Evolutionary conservation across 2,888 invertebrate genomes (phyloP).

Genomic region (Phragmatobia fuliginosa): DNA sequence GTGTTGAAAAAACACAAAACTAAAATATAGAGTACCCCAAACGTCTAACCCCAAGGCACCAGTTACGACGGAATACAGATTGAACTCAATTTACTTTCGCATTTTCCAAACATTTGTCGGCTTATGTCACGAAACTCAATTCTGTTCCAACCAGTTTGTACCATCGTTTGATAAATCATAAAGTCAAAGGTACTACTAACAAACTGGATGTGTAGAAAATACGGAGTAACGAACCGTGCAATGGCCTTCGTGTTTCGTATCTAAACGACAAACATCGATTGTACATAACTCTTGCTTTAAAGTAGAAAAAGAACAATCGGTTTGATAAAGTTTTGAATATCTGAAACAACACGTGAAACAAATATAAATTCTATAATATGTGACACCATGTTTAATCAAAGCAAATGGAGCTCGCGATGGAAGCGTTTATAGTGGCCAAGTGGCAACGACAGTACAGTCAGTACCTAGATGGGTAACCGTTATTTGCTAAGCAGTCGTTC

Average conservation of each 20-base stretch:
- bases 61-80: conserved; percentile 5
- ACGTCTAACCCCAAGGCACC: neutral
- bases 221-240: conserved; percentile 45
- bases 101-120: conserved; percentile 13
- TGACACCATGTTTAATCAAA: no score
- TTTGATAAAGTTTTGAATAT: neutral
- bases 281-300: conserved; percentile 12
- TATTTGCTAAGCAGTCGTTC: no score
- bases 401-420: no score
- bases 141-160: conserved; percentile 20
- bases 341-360: neutral
- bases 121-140: conserved; percentile 21
- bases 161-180: conserved; percentile 32
- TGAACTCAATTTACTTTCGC: conserved; percentile 7
- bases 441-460: no score
- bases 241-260: conserved; percentile 27
- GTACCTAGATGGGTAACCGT: no score
- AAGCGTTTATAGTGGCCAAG: no score
- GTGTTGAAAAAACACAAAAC: neutral
- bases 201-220: conserved; percentile 26
- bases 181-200: conserved; percentile 38
- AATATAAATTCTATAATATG: neutral
- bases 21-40: neutral
- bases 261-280: conserved; percentile 16
- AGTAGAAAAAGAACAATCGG: neutral